phyloP scores from a whole-genome alignment of 2,888 invertebrate genomes.

The Himalopsyche japonica region DNA sequence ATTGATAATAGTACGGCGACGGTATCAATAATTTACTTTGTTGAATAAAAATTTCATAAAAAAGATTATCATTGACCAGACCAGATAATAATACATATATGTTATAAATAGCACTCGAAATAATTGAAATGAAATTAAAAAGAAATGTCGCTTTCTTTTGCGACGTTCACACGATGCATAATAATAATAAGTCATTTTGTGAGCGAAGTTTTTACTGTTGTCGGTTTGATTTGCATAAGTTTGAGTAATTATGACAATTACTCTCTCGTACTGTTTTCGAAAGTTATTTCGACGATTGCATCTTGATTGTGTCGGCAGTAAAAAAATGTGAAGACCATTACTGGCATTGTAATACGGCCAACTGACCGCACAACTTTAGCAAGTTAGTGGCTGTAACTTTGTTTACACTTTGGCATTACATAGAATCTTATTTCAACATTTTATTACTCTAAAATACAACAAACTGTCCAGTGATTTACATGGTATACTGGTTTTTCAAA shows the following conservation, averaged over 20 bases:
- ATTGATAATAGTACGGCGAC: too few relatives aligned
- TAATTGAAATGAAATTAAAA: not conserved
- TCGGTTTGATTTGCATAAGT: not conserved
- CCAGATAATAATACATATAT: not conserved
- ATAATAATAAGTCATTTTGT: not conserved
- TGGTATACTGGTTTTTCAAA: too few relatives aligned
- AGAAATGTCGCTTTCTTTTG: not conserved
- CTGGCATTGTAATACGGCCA: not conserved
- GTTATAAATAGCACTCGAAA: not conserved
- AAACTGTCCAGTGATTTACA: too few relatives aligned
- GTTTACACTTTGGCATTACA: too few relatives aligned
- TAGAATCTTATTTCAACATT: too few relatives aligned
- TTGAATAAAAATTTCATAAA: not conserved
- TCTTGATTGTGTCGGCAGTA: not conserved
- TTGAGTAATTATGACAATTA: not conserved
- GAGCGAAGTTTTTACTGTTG: not conserved
- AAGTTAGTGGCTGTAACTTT: too few relatives aligned
- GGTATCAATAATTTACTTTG: not conserved
- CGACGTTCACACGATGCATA: not conserved
- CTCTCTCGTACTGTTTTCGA: not conserved
- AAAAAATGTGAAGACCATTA: not conserved
- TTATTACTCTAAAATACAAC: too few relatives aligned
- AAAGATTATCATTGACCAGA: not conserved
- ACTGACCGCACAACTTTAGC: not conserved
- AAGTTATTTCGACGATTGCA: not conserved